Percentiles rank a stretch among this genome's conserved stretches.
Conservation (phyloP, 2,888 invertebrate genomes). For the Apamea epomidion region DNA sequence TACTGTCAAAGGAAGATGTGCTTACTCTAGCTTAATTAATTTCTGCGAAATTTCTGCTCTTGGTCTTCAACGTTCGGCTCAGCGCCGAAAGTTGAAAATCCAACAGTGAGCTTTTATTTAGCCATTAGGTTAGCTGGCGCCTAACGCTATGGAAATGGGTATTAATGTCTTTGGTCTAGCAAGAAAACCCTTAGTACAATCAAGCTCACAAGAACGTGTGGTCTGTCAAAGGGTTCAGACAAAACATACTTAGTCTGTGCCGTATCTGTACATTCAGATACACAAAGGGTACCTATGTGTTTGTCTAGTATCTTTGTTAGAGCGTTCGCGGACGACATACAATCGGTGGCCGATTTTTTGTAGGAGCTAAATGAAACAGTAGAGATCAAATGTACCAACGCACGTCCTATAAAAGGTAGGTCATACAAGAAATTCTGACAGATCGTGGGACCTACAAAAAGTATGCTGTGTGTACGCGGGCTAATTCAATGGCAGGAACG, state of each 20-base stretch:
- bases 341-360: background rate
- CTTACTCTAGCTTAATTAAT: constrained; percentile 13
- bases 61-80: background rate
- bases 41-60: background rate
- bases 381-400: background rate
- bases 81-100: background rate
- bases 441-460: too few relatives aligned
- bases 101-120: background rate
- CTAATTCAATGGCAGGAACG: too few relatives aligned
- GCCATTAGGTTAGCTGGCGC: background rate
- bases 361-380: background rate
- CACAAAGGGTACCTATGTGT: background rate
- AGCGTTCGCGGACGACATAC: background rate
- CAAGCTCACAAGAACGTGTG: constrained; percentile 11
- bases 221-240: background rate
- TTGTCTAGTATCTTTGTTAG: background rate
- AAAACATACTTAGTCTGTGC: background rate
- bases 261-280: background rate
- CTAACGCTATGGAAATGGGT: background rate
- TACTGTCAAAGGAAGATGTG: constrained; percentile 2
- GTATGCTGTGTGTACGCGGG: too few relatives aligned
- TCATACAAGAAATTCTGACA: too few relatives aligned
- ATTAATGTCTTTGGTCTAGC: background rate
- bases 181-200: background rate
- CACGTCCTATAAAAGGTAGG: too few relatives aligned